These are phyloP conservation scores for Sardina pilchardus DNA, from an alignment of 2,113 vertebrate species.

Conservation along the genomic window DNA sequence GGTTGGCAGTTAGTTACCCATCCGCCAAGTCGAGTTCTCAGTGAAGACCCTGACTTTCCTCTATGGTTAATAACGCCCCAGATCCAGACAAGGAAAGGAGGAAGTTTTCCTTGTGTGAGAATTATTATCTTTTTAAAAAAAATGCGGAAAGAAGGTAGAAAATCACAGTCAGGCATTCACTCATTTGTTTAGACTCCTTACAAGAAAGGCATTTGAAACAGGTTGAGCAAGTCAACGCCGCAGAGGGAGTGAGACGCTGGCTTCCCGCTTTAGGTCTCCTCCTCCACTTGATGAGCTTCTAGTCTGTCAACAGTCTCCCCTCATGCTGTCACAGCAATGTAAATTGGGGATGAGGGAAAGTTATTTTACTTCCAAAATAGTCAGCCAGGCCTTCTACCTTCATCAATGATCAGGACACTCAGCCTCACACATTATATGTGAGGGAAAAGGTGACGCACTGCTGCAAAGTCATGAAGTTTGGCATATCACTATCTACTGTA, in stretches of 20 bases:
- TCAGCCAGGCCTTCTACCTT: not conserved
- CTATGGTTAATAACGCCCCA: not conserved
- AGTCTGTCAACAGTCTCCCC: not conserved
- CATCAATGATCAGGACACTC: not conserved
- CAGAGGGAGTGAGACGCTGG: not conserved
- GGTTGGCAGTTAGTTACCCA: not conserved
- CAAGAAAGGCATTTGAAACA: not conserved
- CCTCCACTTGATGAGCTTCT: not conserved
- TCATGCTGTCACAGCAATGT: not conserved
- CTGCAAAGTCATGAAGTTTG: not conserved
- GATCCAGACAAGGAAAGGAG: not conserved
- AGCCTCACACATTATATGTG: not conserved
- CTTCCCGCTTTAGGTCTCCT: not conserved
- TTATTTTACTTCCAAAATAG: constrained; percentile 16
- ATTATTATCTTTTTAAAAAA: not conserved
- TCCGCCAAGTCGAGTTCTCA: not conserved
- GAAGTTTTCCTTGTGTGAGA: not conserved
- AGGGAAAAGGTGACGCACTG: not conserved
- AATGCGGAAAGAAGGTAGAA: not conserved
- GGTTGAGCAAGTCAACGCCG: not conserved
- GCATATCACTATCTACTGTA: not conserved
- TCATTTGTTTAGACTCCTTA: not conserved
- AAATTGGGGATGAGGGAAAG: constrained; percentile 7
- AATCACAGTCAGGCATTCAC: not conserved
- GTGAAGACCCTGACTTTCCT: not conserved